A percentile compares a stretch with the other conserved stretches of the same genome.
Conservation (phyloP, 2,113 vertebrate species). For the Edolisoma coerulescens region DNA sequence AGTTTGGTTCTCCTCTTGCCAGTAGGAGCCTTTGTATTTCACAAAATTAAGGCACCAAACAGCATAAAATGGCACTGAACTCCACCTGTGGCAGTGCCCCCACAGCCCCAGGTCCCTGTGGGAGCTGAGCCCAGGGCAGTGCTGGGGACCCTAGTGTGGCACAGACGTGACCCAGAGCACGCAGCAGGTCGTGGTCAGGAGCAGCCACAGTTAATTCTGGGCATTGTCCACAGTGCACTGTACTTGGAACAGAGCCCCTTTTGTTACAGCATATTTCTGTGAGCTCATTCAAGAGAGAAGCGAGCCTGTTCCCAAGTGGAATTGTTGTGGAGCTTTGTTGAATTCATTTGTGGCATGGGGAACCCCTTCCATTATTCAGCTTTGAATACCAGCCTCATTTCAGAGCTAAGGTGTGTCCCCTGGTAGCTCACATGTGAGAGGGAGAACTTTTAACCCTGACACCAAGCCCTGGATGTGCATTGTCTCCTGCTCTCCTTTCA, state of each 20-base stretch:
- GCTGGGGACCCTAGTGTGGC: not conserved
- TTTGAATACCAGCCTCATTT: not conserved
- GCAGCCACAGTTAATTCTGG: not conserved
- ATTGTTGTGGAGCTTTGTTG: not conserved
- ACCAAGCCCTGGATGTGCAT: not conserved
- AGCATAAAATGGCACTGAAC: not conserved
- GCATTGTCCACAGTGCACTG: not conserved
- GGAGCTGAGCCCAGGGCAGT: not conserved
- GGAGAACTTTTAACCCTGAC: not conserved
- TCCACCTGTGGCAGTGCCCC: not conserved
- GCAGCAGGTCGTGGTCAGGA: not conserved
- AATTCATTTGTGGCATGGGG: not conserved
- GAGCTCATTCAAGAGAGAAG: not conserved
- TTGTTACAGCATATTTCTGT: not conserved
- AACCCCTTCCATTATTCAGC: not conserved
- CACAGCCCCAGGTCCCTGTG: not conserved
- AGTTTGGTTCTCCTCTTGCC: not conserved
- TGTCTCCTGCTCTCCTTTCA: not conserved
- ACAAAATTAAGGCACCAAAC: not conserved
- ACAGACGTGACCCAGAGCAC: not conserved
- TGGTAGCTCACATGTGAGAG: fast-evolving
- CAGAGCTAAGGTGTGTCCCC: not conserved
- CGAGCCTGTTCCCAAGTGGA: not conserved
- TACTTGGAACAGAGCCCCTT: conserved; percentile 32
- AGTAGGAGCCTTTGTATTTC: not conserved